Evolutionary conservation across 2,888 invertebrate species (phyloP).

Genomic region (Drosophila robusta): DNA sequence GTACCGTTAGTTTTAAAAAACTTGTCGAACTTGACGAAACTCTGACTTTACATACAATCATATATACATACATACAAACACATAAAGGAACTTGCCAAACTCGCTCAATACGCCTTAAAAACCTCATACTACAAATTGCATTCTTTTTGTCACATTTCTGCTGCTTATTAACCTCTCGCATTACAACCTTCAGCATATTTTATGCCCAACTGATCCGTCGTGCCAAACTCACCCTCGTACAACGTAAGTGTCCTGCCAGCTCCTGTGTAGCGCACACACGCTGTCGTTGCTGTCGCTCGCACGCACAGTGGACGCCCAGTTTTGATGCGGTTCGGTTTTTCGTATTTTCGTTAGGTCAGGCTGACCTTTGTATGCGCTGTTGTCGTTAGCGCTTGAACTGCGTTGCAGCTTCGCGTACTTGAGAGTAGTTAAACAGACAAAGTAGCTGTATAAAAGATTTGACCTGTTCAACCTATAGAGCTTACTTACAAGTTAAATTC

Average conservation of each 20-base stretch:
- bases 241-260: slow-evolving; percentile 1
- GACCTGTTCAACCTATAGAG: neutral
- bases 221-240: slow-evolving; percentile 8
- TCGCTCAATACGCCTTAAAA: neutral
- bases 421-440: neutral
- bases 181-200: slow-evolving; percentile 6
- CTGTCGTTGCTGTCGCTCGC: slow-evolving; percentile 24
- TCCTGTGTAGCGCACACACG: slow-evolving; percentile 25
- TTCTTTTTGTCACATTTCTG: neutral
- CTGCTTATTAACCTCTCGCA: slow-evolving; percentile 9
- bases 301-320: slow-evolving; percentile 9
- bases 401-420: neutral
- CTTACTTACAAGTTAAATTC: too few relatives aligned
- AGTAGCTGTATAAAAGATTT: neutral
- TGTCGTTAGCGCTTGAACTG: too few relatives aligned
- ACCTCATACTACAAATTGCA: too few relatives aligned
- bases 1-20: neutral
- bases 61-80: neutral
- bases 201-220: neutral
- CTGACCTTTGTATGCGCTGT: slow-evolving; percentile 34
- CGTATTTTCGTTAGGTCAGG: slow-evolving; percentile 4
- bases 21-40: neutral
- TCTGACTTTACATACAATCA: neutral
- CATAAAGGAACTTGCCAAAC: neutral
- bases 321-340: slow-evolving; percentile 7